A percentile compares a stretch with the other conserved stretches of the same genome.
Evolutionary conservation across 2,797 vertebrate genomes (phyloP).

Genomic region (Tadarida brasiliensis): DNA sequence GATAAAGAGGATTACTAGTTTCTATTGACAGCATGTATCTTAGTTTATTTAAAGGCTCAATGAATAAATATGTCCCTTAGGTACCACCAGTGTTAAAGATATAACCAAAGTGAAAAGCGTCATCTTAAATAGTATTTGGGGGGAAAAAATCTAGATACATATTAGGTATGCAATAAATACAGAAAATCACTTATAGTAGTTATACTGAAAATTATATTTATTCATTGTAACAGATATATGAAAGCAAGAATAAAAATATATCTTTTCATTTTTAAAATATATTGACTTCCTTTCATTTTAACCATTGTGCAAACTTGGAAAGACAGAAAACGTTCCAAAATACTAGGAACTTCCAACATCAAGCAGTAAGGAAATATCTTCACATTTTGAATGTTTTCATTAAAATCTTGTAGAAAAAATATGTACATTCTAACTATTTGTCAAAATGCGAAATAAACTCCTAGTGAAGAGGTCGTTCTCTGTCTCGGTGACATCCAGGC

Average conservation of each 20-base stretch:
- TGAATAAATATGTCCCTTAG: not conserved
- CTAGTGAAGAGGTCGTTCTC: not conserved
- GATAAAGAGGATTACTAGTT: not conserved
- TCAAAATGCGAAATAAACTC: not conserved
- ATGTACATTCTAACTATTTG: not conserved
- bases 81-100: not conserved
- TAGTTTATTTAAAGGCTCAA: constrained; percentile 25
- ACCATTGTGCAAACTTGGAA: not conserved
- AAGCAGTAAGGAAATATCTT: not conserved
- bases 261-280: not conserved
- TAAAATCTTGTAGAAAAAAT: not conserved
- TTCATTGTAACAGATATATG: not conserved
- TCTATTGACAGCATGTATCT: not conserved
- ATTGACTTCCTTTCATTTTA: not conserved
- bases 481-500: not conserved
- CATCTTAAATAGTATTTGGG: not conserved
- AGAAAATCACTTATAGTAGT: not conserved
- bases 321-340: not conserved
- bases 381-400: not conserved
- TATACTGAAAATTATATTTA: not conserved
- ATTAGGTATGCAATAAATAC: not conserved
- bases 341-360: not conserved
- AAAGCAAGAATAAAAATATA: not conserved
- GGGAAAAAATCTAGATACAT: not conserved
- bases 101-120: not conserved